Percentiles rank a stretch among this genome's conserved stretches.
phyloP scores from a whole-genome alignment of 1,140 invertebrate species.

The Zaprionus ghesquierei region DNA sequence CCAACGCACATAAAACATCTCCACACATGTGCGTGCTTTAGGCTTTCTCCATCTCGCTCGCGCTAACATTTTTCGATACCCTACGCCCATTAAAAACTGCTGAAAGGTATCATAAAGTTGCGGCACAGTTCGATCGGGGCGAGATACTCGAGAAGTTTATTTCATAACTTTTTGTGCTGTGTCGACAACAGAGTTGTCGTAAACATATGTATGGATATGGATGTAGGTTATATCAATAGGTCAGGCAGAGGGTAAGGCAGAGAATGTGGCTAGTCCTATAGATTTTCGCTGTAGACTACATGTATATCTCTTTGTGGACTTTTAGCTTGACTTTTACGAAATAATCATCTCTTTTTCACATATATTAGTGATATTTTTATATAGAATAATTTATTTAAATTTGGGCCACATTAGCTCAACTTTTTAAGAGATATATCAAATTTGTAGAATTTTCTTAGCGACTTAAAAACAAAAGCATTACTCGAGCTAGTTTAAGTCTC shows the following conservation, averaged over 20 bases:
- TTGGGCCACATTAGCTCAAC: too few species aligned
- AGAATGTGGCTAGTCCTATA: too few species aligned
- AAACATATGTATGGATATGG: neutral
- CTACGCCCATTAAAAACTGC: neutral
- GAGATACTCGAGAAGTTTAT: neutral
- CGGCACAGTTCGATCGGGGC: neutral
- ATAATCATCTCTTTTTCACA: too few species aligned
- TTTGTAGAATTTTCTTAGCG: too few species aligned
- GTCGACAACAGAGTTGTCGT: neutral
- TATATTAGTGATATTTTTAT: too few species aligned
- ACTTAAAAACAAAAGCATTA: neutral
- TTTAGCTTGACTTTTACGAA: too few species aligned
- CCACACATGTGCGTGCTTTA: conserved; percentile 69
- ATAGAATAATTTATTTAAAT: too few species aligned
- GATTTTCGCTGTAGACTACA: neutral
- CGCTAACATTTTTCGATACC: neutral
- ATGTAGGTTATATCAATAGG: too few species aligned
- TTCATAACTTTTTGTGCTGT: neutral
- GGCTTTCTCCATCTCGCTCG: neutral
- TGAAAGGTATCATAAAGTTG: neutral
- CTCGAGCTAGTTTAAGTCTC: too few species aligned
- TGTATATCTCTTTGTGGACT: neutral
- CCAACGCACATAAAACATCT: conserved; percentile 62
- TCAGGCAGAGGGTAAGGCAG: too few species aligned
- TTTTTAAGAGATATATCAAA: too few species aligned